Percentiles rank a stretch among this genome's conserved stretches.
Evolutionary conservation across 2,113 vertebrate genomes (phyloP).

Genomic region (Mustela nigripes): DNA sequence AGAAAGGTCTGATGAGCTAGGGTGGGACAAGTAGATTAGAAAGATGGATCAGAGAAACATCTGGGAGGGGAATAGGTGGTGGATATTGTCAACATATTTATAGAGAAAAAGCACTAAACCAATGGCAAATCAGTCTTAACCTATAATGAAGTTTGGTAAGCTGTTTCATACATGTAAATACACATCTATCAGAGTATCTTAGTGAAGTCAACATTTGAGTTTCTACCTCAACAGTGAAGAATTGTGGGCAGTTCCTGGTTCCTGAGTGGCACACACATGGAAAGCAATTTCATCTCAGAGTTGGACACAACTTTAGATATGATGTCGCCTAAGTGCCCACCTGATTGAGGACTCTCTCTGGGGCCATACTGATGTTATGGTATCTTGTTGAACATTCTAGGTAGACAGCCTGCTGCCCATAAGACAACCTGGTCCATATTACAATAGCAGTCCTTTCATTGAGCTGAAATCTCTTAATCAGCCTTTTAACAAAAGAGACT

Average conservation of each 20-base stretch:
- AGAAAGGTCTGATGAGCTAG: not conserved
- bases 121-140: not conserved
- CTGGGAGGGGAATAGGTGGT: not conserved
- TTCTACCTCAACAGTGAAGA: not conserved
- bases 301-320: not conserved
- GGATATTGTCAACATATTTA: not conserved
- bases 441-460: not conserved
- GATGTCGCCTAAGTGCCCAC: not conserved
- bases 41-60: not conserved
- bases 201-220: not conserved
- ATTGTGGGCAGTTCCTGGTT: not conserved
- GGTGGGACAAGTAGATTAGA: not conserved
- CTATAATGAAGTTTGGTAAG: not conserved
- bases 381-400: not conserved
- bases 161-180: not conserved
- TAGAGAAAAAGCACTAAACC: not conserved
- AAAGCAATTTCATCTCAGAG: not conserved
- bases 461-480: conserved; percentile 13
- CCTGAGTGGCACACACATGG: not conserved
- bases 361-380: not conserved
- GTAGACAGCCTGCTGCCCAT: not conserved
- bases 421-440: not conserved
- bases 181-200: not conserved
- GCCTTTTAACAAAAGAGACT: not conserved
- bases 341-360: not conserved